Evolutionary conservation across 2,888 invertebrate species (phyloP).

Genomic region (Cataglyphis livida): DNA sequence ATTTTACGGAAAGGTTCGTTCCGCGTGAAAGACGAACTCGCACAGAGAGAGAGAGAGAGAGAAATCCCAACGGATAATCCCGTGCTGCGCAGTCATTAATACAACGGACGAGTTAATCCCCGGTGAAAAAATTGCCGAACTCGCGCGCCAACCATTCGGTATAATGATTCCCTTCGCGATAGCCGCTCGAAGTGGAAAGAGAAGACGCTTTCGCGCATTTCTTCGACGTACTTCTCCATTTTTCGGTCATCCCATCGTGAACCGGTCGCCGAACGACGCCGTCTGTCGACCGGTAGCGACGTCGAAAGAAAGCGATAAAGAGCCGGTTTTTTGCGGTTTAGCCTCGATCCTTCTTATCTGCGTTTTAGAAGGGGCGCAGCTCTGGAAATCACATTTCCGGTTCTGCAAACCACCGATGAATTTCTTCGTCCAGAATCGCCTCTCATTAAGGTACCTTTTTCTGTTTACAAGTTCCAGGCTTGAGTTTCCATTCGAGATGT

Average conservation of each 20-base stretch:
- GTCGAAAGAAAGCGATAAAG: conserved; percentile 63
- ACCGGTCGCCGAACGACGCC: conserved; percentile 56
- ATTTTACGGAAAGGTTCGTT: conserved; percentile 70
- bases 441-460: conserved; percentile 42
- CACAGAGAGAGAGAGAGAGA: conserved; percentile 20
- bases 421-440: conserved; percentile 24
- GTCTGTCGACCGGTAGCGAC: conserved; percentile 26
- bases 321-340: conserved; percentile 60
- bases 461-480: conserved; percentile 15
- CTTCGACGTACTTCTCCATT: conserved; percentile 18
- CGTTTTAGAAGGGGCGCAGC: conserved; percentile 50
- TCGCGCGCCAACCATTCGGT: conserved; percentile 62
- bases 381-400: conserved; percentile 32
- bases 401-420: conserved; percentile 39
- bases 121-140: conserved; percentile 75
- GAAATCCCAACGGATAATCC: conserved; percentile 77
- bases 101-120: conserved; percentile 79
- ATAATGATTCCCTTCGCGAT: conserved; percentile 67
- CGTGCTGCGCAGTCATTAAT: conserved; percentile 80
- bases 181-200: conserved; percentile 1
- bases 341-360: conserved; percentile 43
- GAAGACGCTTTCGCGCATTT: conserved; percentile 2
- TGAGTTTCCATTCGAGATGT: conserved; percentile 3
- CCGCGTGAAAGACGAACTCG: conserved; percentile 53
- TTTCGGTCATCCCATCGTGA: conserved; percentile 45